Percentiles rank a stretch among this genome's conserved stretches.
Evolutionary conservation across 53 echinoderm and acorn worm species (phyloP).

Genomic region (Temnopleurus reevesii): DNA sequence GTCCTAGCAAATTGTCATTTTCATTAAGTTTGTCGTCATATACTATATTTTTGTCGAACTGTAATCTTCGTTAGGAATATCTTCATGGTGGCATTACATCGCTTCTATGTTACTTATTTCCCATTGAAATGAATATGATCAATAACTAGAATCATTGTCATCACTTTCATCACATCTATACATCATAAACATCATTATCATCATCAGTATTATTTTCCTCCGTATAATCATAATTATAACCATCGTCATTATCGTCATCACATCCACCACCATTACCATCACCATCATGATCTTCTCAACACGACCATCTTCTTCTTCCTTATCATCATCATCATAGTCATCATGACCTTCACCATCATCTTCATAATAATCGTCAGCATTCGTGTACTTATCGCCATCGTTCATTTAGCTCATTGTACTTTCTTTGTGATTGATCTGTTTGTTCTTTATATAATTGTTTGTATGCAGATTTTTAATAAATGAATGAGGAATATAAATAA

Average conservation of each 20-base stretch:
- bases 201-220: slow-evolving; percentile 35
- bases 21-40: background rate
- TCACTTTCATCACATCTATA: background rate
- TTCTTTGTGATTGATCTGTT: too few species aligned
- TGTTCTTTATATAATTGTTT: too few species aligned
- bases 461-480: too few species aligned
- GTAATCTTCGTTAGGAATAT: too few species aligned
- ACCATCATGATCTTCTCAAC: slow-evolving; percentile 51
- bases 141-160: background rate
- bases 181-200: slow-evolving; percentile 7
- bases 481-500: too few species aligned
- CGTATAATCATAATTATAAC: slow-evolving; percentile 56
- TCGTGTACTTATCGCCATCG: too few species aligned
- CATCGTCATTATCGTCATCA: slow-evolving; percentile 60
- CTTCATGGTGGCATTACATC: too few species aligned
- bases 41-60: background rate
- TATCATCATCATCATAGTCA: background rate
- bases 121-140: background rate
- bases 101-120: too few species aligned
- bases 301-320: background rate
- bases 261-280: slow-evolving; percentile 33
- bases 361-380: slow-evolving; percentile 45
- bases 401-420: too few species aligned
- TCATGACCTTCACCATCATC: too few species aligned
- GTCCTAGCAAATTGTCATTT: background rate